Evolutionary conservation across 2,113 vertebrate genomes (phyloP).

Genomic region (Gymnobelideus leadbeateri): DNA sequence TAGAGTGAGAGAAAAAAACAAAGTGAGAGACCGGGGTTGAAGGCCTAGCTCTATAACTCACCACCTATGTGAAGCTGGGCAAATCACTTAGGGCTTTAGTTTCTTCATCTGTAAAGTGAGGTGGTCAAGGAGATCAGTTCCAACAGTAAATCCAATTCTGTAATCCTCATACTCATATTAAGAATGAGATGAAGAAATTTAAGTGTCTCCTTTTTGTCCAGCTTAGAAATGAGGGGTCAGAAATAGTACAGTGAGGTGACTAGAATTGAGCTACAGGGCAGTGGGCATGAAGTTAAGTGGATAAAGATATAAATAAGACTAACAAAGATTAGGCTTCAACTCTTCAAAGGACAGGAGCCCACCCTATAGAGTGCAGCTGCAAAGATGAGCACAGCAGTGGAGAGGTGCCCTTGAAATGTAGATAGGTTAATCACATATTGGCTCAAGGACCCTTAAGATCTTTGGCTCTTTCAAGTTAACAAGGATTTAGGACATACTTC

Average conservation of each 20-base stretch:
- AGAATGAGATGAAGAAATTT: not conserved
- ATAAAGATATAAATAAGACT: not conserved
- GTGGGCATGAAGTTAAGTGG: not conserved
- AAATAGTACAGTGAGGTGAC: not conserved
- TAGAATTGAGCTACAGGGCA: not conserved
- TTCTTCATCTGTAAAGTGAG: not conserved
- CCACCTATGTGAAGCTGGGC: no score
- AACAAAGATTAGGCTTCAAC: not conserved
- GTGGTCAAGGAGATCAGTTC: not conserved
- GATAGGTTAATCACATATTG: conserved; percentile 13
- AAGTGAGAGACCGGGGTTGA: not conserved
- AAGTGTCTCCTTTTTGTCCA: not conserved
- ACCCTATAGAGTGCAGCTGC: not conserved
- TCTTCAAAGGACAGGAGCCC: not conserved
- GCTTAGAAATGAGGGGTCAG: not conserved
- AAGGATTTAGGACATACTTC: conserved; percentile 2
- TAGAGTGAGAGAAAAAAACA: not conserved
- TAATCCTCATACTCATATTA: not conserved
- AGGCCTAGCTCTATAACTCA: not conserved
- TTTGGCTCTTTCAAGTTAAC: not conserved
- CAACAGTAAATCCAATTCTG: not conserved
- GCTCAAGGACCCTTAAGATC: not conserved
- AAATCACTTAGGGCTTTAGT: not conserved
- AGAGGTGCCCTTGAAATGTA: not conserved
- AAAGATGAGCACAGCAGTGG: not conserved